These are phyloP conservation scores for Prosopocoilus inquinatus DNA, from an alignment of 2,888 invertebrate genomes.

Conservation along the genomic window DNA sequence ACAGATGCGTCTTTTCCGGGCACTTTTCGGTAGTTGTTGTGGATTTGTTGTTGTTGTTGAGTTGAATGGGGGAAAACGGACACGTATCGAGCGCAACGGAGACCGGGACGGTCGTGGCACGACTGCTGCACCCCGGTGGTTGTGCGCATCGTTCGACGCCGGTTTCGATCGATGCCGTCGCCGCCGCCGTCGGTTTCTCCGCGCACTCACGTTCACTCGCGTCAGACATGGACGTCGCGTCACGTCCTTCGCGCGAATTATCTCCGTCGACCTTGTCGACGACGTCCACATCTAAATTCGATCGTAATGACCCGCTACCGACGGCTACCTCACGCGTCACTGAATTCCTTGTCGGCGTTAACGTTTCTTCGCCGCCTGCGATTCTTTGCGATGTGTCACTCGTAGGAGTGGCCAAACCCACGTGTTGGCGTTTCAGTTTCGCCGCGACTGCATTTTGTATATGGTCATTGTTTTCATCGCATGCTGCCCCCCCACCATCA, in stretches of 20 bases:
- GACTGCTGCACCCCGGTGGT: constrained; percentile 44
- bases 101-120: constrained; percentile 41
- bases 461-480: constrained; percentile 26
- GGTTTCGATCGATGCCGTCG: constrained; percentile 41
- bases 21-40: not conserved
- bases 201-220: not conserved
- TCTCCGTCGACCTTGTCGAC: constrained; percentile 11
- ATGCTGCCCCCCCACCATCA: constrained; percentile 21
- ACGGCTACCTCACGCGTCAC: no score
- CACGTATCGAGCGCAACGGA: constrained; percentile 31
- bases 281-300: constrained; percentile 6
- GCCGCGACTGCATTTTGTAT: not conserved
- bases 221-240: not conserved
- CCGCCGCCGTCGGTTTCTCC: constrained; percentile 31
- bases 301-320: not conserved
- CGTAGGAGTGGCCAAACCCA: constrained; percentile 10
- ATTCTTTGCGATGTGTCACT: constrained; percentile 14
- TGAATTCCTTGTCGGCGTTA: no score
- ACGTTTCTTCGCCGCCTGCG: not conserved
- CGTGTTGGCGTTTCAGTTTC: constrained; percentile 6
- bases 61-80: constrained; percentile 17
- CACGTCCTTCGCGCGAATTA: constrained; percentile 3
- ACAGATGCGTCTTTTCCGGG: constrained; percentile 17
- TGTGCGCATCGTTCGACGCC: constrained; percentile 41
- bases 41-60: constrained; percentile 4